These are phyloP conservation scores for Silurus aristotelis DNA, from an alignment of 2,797 vertebrate genomes.

Conservation along the genomic window DNA sequence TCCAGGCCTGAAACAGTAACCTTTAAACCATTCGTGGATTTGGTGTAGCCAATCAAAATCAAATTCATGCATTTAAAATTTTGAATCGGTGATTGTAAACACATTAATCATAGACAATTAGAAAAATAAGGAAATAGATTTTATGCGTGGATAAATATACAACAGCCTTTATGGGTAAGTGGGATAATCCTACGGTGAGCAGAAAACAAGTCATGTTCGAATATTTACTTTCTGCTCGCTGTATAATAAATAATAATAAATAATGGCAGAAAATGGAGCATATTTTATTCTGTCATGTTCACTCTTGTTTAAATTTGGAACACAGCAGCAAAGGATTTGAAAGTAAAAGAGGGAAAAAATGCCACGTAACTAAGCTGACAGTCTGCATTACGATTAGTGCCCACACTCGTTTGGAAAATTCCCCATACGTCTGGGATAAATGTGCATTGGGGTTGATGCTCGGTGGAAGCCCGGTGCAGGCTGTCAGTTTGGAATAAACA, in stretches of 20 bases:
- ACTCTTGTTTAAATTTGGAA: conserved; percentile 8
- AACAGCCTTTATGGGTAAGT: no score
- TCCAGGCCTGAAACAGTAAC: neutral
- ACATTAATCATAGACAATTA: neutral
- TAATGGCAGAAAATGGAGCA: conserved; percentile 2
- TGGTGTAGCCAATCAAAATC: neutral
- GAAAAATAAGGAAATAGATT: neutral
- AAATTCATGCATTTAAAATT: neutral
- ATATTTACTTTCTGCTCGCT: neutral
- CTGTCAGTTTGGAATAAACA: conserved; percentile 49
- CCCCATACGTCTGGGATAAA: conserved; percentile 46
- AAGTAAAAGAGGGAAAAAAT: conserved; percentile 10
- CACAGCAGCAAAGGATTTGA: conserved; percentile 23
- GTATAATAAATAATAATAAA: conserved; percentile 14
- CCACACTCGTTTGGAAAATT: conserved; percentile 41
- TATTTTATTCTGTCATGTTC: conserved; percentile 36
- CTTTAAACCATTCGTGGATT: neutral
- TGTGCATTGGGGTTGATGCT: conserved; percentile 25
- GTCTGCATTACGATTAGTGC: conserved; percentile 45
- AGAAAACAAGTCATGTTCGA: neutral
- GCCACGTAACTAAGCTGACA: conserved; percentile 49
- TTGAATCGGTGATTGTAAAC: neutral
- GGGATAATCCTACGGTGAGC: neutral
- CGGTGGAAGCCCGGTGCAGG: conserved; percentile 26
- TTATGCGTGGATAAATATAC: neutral